Evolutionary conservation across 1,140 invertebrate species (phyloP).

Genomic region (Halictus rubicundus): DNA sequence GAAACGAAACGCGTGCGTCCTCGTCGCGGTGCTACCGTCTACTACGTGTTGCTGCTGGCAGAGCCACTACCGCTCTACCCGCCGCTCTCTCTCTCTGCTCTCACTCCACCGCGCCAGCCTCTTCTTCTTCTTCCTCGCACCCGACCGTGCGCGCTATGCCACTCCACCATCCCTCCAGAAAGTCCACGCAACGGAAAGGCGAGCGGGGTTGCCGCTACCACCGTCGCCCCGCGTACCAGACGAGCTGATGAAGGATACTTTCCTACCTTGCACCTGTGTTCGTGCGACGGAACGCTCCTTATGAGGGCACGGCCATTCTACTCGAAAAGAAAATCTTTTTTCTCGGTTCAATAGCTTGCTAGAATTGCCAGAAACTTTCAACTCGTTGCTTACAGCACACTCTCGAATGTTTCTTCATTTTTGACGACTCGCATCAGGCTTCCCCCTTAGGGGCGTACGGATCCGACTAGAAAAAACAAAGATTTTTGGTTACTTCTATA

Average conservation of each 20-base stretch:
- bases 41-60: constrained; percentile 62
- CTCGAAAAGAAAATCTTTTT: too few species aligned
- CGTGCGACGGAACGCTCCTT: too few species aligned
- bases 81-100: background rate
- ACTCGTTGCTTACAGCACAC: too few species aligned
- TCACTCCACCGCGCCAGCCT: constrained; percentile 17
- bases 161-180: constrained; percentile 53
- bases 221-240: constrained; percentile 29
- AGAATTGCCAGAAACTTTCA: too few species aligned
- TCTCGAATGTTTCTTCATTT: too few species aligned
- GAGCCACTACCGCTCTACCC: constrained; percentile 40
- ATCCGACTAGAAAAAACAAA: too few species aligned
- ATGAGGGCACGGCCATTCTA: too few species aligned
- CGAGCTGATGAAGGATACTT: constrained; percentile 36
- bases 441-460: too few species aligned
- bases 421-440: too few species aligned
- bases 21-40: constrained; percentile 55
- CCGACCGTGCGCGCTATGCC: background rate
- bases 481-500: too few species aligned
- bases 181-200: constrained; percentile 38
- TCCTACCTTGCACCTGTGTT: constrained; percentile 3
- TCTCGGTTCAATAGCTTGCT: too few species aligned
- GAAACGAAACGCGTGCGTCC: constrained; percentile 23
- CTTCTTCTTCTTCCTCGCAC: constrained; percentile 2
- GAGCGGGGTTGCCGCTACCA: constrained; percentile 47